Evolutionary conservation across 2,797 vertebrate genomes (phyloP), one percentile per base, ranked within the genome.

Genomic region (Acanthis flammea): DNA sequence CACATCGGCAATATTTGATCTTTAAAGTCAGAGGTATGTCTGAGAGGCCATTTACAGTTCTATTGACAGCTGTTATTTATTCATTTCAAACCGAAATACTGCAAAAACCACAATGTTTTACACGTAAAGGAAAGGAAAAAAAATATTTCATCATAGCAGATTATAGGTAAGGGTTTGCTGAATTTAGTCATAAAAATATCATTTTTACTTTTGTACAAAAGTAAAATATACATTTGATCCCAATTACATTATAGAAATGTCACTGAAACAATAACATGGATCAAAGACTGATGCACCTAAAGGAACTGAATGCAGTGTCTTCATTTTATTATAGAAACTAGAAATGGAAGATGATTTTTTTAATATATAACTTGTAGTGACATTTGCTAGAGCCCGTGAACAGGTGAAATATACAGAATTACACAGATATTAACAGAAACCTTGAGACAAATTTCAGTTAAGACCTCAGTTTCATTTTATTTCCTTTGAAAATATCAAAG

Each of bases 181-280:
- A 95, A 95, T 94, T 95, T 93, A 89, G 93, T 94, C 90, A 95
- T 96, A 97, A 97, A 97, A 97, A 97, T 96, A 97, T 79, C 75
- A 75, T 93, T 96, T 95, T 96, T 94, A 95, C 92, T 92, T 97
- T 96, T 94, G 71, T 96, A 96, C 95, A 96, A 96, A 97, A 97
- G 96, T 96, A 96, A 97, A 97, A 95, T 96, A 92, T 94, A 96
- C 91, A 94, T 97, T 96, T 97, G 87, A 95, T 87, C 79, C 96
- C 96, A 96, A 97, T 97, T 95, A 95, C 92, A 92, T 96, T 88
- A 73, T 93, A 97, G 94, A 95, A 95, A 96, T 95, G 93, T 74
- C 85, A 93, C 73, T 94, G 90, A 97, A 96, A 93, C 82, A 95
- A 92, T 86, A 88, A 83, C 74, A 90, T 94, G 90, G 72, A 96